Base-by-base conservation (phyloP, 2,888 invertebrate genomes). In the Celastrina argiolus region DNA sequence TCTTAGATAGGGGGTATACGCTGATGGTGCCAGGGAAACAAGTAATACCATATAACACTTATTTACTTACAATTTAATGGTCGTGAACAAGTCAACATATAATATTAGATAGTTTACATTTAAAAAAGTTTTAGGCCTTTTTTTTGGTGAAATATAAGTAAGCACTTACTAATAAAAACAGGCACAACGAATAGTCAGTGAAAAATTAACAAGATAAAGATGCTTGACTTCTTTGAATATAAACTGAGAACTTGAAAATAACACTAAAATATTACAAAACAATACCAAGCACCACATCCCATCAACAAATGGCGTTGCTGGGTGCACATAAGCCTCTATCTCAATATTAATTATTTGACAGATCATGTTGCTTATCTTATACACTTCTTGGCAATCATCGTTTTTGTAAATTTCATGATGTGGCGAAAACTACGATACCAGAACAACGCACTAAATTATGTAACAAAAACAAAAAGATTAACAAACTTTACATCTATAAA, bases 11-110 rank as follows among this genome's bases (percentile, higher is more conserved):
- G n/a, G n/a, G n/a, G n/a, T n/a, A n/a, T n/a, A n/a, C n/a, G n/a
- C n/a, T n/a, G n/a, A n/a, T n/a, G 28, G 28, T 28, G 28, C 4
- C 28, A 22, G 18, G 7, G 18, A 28, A 28, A 28, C 1, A 1
- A 8, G 8, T 22, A 61, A 18, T 39, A 61, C 36, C 12, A 59
- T 8, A 34, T 14, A 61, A 12, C 1, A 36, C 18, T 22, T 61
- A 18, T 36, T 7, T 39, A 6, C 61, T 61, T 39, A 61, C 18
- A 31, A 7, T 61, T 61, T 61, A 61, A 36, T 61, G 61, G 61
- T 61, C 61, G 39, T 61, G 18, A 61, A 61, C 61, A 36, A 61
- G 22, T 61, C 39, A 61, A 61, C 61, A 61, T 61, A 31, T 12
- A 10, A 45, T 22, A 39, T 18, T 18, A 39, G 14, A 16, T 61